A percentile compares a stretch with the other conserved stretches of the same genome.
phyloP scores from a whole-genome alignment of 2,797 vertebrate genomes.

The Halcyon leucocephala region DNA sequence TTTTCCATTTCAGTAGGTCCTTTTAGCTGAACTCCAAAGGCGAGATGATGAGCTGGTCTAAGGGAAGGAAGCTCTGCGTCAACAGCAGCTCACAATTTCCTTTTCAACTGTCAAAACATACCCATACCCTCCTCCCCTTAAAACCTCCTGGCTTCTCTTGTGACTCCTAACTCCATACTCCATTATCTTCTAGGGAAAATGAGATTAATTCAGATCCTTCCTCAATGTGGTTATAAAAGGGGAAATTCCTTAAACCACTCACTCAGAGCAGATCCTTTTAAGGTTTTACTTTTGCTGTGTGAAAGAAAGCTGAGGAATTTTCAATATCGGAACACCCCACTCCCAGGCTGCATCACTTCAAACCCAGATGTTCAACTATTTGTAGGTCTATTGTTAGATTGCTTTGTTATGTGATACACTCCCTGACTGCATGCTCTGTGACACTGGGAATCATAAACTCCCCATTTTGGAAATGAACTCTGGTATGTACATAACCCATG shows the following conservation, averaged over 20 bases:
- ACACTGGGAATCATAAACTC: constrained; percentile 32
- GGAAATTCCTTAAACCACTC: background rate
- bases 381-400: constrained; percentile 25
- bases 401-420: constrained; percentile 38
- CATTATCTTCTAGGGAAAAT: background rate
- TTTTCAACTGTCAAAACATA: background rate
- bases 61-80: background rate
- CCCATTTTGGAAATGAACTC: constrained; percentile 37
- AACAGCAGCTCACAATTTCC: background rate
- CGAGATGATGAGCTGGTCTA: background rate
- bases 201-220: background rate
- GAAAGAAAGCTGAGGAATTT: constrained; percentile 36
- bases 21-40: background rate
- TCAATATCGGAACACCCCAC: background rate
- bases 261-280: background rate
- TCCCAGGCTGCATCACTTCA: background rate
- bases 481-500: constrained; percentile 45
- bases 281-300: background rate
- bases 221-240: background rate
- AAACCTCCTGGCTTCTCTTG: background rate
- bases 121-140: background rate
- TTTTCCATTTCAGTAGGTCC: background rate
- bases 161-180: background rate
- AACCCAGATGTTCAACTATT: constrained; percentile 34
- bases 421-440: background rate